Conservation (phyloP, 2,888 invertebrate genomes). For the Spilarctia lutea region DNA sequence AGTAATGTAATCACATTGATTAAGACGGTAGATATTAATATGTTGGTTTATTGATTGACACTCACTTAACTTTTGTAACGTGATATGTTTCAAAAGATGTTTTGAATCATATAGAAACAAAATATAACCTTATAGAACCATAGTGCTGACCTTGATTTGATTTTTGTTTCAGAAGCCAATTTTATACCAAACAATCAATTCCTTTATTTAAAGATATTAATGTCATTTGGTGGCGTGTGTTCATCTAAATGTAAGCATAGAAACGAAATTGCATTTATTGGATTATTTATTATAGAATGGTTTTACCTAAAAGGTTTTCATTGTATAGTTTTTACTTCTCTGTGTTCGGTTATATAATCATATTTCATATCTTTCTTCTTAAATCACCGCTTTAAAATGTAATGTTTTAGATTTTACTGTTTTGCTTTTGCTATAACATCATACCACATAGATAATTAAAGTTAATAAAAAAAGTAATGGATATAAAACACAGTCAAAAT, state of each 20-base stretch:
- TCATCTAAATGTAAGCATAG: background rate
- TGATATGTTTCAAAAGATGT: no score
- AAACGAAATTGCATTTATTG: background rate
- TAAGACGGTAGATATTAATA: no score
- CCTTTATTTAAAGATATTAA: slow-evolving; percentile 1
- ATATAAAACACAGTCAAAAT: background rate
- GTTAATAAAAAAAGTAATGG: no score
- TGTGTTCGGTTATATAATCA: background rate
- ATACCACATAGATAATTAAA: background rate
- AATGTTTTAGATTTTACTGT: background rate
- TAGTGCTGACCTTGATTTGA: background rate
- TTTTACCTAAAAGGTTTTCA: background rate
- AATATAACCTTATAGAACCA: background rate
- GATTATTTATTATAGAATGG: background rate
- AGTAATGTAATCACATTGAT: no score
- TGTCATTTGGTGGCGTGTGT: background rate
- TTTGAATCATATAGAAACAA: background rate
- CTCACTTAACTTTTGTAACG: no score
- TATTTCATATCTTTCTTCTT: background rate
- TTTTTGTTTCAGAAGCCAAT: background rate
- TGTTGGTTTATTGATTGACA: no score
- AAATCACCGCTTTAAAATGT: background rate
- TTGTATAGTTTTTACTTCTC: background rate
- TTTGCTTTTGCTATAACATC: background rate
- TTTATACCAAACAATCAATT: background rate